Conservation (phyloP, 2,888 invertebrate genomes). For the Eristalis intricaria region DNA sequence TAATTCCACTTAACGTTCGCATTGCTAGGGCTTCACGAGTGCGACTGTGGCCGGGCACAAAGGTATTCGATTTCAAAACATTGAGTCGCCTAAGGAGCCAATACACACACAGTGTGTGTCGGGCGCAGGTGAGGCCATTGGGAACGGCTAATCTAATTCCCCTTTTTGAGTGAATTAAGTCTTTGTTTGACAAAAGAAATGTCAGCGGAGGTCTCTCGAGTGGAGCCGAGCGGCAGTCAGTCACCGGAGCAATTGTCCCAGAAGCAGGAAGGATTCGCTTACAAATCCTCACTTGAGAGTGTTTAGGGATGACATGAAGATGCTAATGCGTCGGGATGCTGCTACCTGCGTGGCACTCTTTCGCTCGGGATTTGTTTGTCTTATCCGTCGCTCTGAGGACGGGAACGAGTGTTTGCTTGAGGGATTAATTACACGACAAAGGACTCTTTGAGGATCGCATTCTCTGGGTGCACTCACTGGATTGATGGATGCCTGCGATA, state of each 20-base stretch:
- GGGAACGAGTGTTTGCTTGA: slow-evolving; percentile 36
- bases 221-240: slow-evolving; percentile 1
- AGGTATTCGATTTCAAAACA: slow-evolving; percentile 66
- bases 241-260: slow-evolving; percentile 30
- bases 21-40: slow-evolving; percentile 59
- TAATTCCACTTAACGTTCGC: slow-evolving; percentile 68
- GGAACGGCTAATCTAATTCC: slow-evolving; percentile 59
- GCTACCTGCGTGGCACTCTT: slow-evolving; percentile 19
- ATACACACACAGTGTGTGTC: background rate
- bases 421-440: slow-evolving; percentile 43
- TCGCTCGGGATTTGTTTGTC: slow-evolving; percentile 34
- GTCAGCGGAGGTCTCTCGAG: slow-evolving; percentile 36
- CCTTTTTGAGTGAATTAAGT: slow-evolving; percentile 58
- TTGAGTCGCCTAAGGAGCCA: slow-evolving; percentile 10
- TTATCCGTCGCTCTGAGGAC: slow-evolving; percentile 2
- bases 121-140: slow-evolving; percentile 4
- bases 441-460: background rate
- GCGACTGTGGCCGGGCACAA: slow-evolving; percentile 49
- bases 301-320: slow-evolving; percentile 46
- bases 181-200: slow-evolving; percentile 60
- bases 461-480: background rate
- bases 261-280: slow-evolving; percentile 52
- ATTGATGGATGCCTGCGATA: slow-evolving; percentile 15
- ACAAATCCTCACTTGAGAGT: slow-evolving; percentile 63
- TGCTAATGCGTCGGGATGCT: slow-evolving; percentile 33